Evolutionary conservation across 2,113 vertebrate genomes (phyloP), one percentile per base, ranked within the genome.

Genomic region (Rhynchopsitta pachyrhyncha): DNA sequence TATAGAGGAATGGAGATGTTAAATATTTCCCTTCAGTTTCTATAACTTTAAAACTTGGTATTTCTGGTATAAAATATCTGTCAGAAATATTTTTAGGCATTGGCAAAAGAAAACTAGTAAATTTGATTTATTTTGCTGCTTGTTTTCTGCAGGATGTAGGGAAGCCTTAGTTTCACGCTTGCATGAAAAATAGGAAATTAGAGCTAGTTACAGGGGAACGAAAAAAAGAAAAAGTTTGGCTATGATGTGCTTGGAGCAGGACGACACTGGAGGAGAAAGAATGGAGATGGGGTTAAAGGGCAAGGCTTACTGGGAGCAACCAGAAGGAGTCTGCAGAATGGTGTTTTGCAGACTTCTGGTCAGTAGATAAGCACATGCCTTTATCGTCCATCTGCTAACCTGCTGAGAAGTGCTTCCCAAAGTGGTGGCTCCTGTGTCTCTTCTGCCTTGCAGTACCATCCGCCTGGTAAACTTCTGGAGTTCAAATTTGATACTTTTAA

Each of bases 81-180:
- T 66, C 70, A 8, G 0, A 57, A 67, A 15, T 33, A 12, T 35
- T 88, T 62, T 16, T 7, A 42, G 10, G 9, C 33, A 25, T 44
- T 11, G 42, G 11, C 17, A 59, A 49, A 87, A 22, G 60, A 41
- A 76, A 91, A 23, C 24, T 13, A 9, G 1, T 68, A 22, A 31
- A 37, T 31, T 82, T 10, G 15, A 7, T 75, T 71, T 73, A 7
- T 13, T 79, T 77, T 85, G 29, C 17, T n/a, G 3, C 31, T 89
- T 4, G 1, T 69, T n/a, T 76, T 85, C 22, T 63, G 2, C 82
- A 69, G 25, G 20, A 13, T 0, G 1, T 2, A 3, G 33, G 29
- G 13, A 57, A 29, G 10, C 28, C 35, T 31, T 69, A 44, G 17
- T 39, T 91, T 79, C 1, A 2, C 3, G 74, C 31, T 68, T 42